Conservation (phyloP, 2,888 invertebrate genomes). For the Campoplex capitator region DNA sequence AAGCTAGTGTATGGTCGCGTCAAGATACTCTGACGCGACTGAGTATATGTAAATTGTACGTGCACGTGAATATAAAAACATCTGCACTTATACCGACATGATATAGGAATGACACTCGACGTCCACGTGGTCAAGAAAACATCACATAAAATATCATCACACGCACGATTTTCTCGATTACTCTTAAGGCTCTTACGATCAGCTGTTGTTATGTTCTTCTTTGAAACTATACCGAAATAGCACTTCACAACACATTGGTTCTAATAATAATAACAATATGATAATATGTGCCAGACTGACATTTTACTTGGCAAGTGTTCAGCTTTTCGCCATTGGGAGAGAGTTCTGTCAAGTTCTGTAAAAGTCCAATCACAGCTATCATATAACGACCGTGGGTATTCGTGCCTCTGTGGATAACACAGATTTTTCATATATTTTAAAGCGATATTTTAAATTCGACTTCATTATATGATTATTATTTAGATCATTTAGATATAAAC, state of each 20-base stretch:
- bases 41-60: not conserved
- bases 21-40: not conserved
- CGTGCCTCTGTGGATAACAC: too few species aligned
- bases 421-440: too few species aligned
- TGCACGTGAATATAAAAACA: slow-evolving; percentile 2
- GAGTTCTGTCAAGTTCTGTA: not conserved
- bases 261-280: not conserved
- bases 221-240: not conserved
- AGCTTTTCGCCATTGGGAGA: not conserved
- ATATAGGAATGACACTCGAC: slow-evolving; percentile 40
- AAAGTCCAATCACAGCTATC: not conserved
- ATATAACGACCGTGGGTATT: not conserved
- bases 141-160: slow-evolving; percentile 18
- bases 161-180: not conserved
- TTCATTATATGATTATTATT: too few species aligned
- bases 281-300: not conserved
- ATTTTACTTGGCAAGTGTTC: not conserved
- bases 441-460: too few species aligned
- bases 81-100: slow-evolving; percentile 3
- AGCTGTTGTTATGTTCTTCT: slow-evolving; percentile 18
- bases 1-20: not conserved
- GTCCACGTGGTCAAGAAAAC: slow-evolving; percentile 34
- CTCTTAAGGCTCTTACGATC: not conserved
- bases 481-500: not conserved
- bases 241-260: not conserved